A percentile compares a stretch with the other conserved stretches of the same genome.
These are phyloP conservation scores for Tenthredo scrophulariae DNA, from an alignment of 2,888 invertebrate genomes.

Conservation along the genomic window DNA sequence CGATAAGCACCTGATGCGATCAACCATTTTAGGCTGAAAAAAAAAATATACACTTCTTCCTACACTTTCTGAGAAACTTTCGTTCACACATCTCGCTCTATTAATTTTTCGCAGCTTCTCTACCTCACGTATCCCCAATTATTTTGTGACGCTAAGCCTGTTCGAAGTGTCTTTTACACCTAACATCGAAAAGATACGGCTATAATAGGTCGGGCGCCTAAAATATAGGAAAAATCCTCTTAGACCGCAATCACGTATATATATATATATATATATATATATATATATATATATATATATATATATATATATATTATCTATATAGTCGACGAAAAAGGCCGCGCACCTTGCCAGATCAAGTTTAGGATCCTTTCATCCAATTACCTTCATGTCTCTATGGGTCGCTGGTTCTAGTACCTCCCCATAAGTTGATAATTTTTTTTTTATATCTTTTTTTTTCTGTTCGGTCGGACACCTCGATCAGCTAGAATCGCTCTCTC, in stretches of 20 bases:
- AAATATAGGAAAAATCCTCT: slow-evolving; percentile 46
- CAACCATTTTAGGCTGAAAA: not conserved
- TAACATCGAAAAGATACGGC: slow-evolving; percentile 12
- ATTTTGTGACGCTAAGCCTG: slow-evolving; percentile 37
- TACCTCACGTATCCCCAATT: slow-evolving; percentile 26
- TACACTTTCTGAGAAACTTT: not conserved
- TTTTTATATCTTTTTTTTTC: not conserved
- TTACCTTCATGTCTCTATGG: slow-evolving; percentile 30
- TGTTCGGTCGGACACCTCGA: slow-evolving; percentile 32
- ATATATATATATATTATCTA: not conserved
- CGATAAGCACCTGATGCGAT: not conserved
- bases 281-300: not conserved
- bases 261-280: not conserved
- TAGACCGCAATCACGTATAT: slow-evolving; percentile 24
- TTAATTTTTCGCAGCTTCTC: not conserved
- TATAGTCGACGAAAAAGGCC: not conserved
- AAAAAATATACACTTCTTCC: not conserved
- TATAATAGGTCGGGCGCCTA: not conserved
- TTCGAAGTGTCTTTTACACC: slow-evolving; percentile 14
- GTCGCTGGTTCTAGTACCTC: not conserved
- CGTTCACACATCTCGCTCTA: not conserved
- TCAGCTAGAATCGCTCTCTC: slow-evolving; percentile 49
- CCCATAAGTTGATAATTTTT: not conserved
- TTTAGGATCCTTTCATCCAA: slow-evolving; percentile 26
- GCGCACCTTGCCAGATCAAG: slow-evolving; percentile 8